phyloP scores from a whole-genome alignment of 2,888 invertebrate genomes.

The Sipha maydis region DNA sequence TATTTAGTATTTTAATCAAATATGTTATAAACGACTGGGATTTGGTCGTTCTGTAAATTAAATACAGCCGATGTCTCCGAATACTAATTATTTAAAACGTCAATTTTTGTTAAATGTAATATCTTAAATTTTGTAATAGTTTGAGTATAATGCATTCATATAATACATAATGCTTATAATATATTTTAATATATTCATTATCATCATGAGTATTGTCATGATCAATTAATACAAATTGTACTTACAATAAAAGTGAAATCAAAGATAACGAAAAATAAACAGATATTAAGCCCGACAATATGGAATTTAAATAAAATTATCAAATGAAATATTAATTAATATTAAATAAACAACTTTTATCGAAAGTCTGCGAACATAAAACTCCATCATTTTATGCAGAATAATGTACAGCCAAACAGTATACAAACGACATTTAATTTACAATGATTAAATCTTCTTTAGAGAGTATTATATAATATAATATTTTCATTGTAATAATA shows the following conservation, averaged over 20 bases:
- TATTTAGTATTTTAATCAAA: too few species aligned
- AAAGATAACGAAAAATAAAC: not conserved
- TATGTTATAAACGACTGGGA: too few species aligned
- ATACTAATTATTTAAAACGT: too few species aligned
- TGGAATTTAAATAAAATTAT: not conserved
- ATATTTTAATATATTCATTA: not conserved
- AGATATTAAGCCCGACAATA: not conserved
- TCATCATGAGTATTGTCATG: too few species aligned
- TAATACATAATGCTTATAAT: not conserved
- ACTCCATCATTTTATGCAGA: not conserved
- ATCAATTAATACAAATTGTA: not conserved
- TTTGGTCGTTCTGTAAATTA: too few species aligned
- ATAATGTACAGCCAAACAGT: not conserved
- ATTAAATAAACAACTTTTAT: not conserved
- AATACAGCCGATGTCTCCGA: too few species aligned
- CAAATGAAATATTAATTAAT: not conserved
- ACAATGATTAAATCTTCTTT: not conserved
- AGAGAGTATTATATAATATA: not conserved
- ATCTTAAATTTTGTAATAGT: not conserved
- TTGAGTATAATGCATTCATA: not conserved
- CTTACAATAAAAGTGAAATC: not conserved
- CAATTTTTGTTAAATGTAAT: not conserved
- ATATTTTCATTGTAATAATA: too few species aligned
- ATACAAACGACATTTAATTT: not conserved
- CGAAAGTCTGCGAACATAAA: not conserved